Conservation (phyloP, 2,888 invertebrate species). For the Diachrysia chrysitis region DNA sequence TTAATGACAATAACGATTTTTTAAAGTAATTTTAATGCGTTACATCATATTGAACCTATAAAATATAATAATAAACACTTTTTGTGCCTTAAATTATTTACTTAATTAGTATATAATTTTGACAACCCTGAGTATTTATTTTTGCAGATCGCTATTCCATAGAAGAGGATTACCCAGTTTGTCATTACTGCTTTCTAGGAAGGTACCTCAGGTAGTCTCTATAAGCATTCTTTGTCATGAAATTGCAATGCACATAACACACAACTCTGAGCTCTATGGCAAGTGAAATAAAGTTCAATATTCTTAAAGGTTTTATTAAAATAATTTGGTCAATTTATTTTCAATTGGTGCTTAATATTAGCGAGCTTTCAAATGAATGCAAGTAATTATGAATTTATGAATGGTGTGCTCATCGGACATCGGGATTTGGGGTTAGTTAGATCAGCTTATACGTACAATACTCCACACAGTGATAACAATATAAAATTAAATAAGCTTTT, state of each 20-base stretch:
- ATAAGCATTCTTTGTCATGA: slow-evolving; percentile 76
- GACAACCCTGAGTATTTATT: slow-evolving; percentile 81
- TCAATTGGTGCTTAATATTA: slow-evolving; percentile 70
- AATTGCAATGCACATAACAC: slow-evolving; percentile 41
- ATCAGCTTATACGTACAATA: slow-evolving; percentile 20
- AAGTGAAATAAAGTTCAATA: slow-evolving; percentile 30
- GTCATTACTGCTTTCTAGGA: slow-evolving; percentile 86
- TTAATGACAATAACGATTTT: too few species aligned
- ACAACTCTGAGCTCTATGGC: slow-evolving; percentile 53
- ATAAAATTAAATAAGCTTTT: not conserved
- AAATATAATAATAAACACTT: too few species aligned
- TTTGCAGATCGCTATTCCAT: slow-evolving; percentile 83
- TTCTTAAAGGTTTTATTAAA: slow-evolving; percentile 15
- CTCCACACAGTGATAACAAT: not conserved
- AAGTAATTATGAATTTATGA: slow-evolving; percentile 69
- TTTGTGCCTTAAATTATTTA: not conserved
- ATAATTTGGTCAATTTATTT: slow-evolving; percentile 64
- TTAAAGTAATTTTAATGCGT: too few species aligned
- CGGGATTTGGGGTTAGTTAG: slow-evolving; percentile 39
- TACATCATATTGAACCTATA: too few species aligned
- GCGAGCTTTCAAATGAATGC: slow-evolving; percentile 70
- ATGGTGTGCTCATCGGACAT: slow-evolving; percentile 55
- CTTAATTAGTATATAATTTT: slow-evolving; percentile 47
- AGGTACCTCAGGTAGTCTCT: slow-evolving; percentile 84
- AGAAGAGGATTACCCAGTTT: slow-evolving; percentile 84